Evolutionary conservation across 2,797 vertebrate genomes (phyloP).

Genomic region (Bucorvus abyssinicus): DNA sequence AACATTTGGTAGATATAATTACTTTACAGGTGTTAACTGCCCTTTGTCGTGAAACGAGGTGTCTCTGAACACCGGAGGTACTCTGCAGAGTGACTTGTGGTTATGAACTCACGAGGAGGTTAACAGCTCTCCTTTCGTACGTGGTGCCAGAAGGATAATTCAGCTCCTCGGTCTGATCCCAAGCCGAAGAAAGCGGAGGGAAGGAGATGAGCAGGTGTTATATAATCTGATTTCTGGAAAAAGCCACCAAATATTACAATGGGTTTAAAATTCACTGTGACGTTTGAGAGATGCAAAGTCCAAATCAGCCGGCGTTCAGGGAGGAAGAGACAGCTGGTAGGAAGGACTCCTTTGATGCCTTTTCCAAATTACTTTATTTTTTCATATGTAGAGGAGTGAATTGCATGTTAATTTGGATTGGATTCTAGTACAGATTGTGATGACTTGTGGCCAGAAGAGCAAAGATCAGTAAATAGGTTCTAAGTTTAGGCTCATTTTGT

Average conservation of each 20-base stretch:
- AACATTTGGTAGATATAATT: slow-evolving; percentile 82
- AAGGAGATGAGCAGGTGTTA: slow-evolving; percentile 52
- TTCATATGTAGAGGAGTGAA: slow-evolving; percentile 33
- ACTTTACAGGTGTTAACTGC: slow-evolving; percentile 81
- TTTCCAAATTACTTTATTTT: slow-evolving; percentile 41
- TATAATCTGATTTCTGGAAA: slow-evolving; percentile 59
- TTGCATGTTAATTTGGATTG: not conserved
- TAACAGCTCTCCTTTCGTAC: not conserved
- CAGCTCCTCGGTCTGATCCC: not conserved
- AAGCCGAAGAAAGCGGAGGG: slow-evolving; percentile 17
- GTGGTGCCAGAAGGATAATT: slow-evolving; percentile 37
- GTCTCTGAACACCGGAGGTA: slow-evolving; percentile 63
- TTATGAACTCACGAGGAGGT: slow-evolving; percentile 54
- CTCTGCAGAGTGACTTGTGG: slow-evolving; percentile 67
- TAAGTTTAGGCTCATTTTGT: not conserved
- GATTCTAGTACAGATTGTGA: not conserved
- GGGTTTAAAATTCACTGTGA: slow-evolving; percentile 60
- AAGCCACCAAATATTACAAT: slow-evolving; percentile 15
- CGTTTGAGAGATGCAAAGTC: slow-evolving; percentile 53
- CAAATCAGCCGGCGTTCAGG: slow-evolving; percentile 49
- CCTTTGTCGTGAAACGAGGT: slow-evolving; percentile 69
- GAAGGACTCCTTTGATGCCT: slow-evolving; percentile 36
- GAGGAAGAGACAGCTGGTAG: slow-evolving; percentile 56
- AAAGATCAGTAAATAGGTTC: not conserved
- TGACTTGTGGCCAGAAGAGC: not conserved